Percentiles rank a stretch among this genome's conserved stretches.
Conservation (phyloP, 2,113 vertebrate species). For the Periophthalmus modestus region DNA sequence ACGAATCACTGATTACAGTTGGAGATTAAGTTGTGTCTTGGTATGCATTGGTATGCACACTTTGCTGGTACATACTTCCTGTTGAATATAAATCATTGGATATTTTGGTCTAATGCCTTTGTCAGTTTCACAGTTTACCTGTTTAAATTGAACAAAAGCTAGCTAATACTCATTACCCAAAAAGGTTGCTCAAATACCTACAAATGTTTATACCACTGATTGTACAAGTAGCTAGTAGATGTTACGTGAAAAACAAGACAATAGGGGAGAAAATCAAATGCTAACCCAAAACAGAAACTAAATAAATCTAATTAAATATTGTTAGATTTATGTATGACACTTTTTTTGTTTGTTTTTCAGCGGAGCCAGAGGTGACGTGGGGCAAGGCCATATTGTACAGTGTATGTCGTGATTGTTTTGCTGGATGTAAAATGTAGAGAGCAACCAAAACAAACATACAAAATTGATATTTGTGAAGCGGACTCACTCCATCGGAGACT, state of each 20-base stretch:
- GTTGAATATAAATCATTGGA: no score
- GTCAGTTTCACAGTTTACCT: no score
- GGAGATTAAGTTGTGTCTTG: no score
- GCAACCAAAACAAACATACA: not conserved
- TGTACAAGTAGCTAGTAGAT: not conserved
- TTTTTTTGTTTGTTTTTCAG: not conserved
- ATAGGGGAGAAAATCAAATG: not conserved
- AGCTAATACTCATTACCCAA: not conserved
- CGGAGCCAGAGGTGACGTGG: conserved; percentile 23
- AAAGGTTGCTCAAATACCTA: not conserved
- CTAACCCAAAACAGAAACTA: not conserved
- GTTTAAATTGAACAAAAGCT: no score
- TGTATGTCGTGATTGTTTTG: not conserved
- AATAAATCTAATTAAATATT: not conserved
- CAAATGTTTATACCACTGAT: not conserved
- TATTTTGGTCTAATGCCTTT: no score
- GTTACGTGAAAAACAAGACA: not conserved
- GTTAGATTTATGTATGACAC: not conserved
- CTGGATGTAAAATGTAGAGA: not conserved
- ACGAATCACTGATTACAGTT: no score
- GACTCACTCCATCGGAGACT: conserved; percentile 98
- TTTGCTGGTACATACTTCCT: no score
- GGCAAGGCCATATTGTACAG: not conserved
- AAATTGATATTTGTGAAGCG: not conserved
- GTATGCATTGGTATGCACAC: no score